Conservation (phyloP, 2,797 vertebrate genomes). For the Sebastes diploproa region DNA sequence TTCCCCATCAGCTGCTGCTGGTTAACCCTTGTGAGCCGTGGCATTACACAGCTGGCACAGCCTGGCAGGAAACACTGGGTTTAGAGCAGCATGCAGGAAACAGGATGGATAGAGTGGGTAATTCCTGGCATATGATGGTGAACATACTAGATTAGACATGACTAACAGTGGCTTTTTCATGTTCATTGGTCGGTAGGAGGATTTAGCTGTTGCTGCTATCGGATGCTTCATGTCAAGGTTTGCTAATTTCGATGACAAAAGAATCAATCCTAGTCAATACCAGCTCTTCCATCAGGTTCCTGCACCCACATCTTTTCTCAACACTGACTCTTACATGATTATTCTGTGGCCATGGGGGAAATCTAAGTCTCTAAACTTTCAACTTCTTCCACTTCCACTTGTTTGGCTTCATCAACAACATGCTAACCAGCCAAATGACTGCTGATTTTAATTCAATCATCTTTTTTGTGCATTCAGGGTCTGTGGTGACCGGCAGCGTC, state of each 20-base stretch:
- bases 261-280: neutral
- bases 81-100: neutral
- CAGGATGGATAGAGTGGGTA: neutral
- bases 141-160: neutral
- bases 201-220: neutral
- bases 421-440: neutral
- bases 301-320: neutral
- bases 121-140: neutral
- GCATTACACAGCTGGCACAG: constrained; percentile 12
- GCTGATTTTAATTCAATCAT: neutral
- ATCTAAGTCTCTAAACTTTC: neutral
- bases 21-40: constrained; percentile 2
- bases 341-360: neutral
- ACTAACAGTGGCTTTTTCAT: neutral
- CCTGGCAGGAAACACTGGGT: neutral
- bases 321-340: neutral
- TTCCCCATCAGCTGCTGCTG: constrained; percentile 16
- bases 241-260: neutral
- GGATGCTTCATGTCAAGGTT: neutral
- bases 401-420: neutral
- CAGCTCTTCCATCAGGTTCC: neutral
- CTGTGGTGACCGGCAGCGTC: neutral
- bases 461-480: neutral
- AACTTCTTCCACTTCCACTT: neutral
- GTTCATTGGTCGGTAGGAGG: neutral